phyloP scores from a whole-genome alignment of 2,888 invertebrate species.

The Amphipyra berbera region DNA sequence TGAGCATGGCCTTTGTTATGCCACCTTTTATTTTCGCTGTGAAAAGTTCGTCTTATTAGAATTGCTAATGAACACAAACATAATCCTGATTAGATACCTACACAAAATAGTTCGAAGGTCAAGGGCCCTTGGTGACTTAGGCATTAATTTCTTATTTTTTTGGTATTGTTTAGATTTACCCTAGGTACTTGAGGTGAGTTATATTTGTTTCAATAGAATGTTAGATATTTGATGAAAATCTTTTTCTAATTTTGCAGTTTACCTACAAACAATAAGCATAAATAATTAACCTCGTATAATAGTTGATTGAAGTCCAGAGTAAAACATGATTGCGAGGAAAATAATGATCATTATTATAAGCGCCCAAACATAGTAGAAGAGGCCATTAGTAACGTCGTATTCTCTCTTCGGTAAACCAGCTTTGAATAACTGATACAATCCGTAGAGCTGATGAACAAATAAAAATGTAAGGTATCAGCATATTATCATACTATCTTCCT shows the following conservation, averaged over 20 bases:
- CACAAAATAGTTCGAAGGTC: too few species aligned
- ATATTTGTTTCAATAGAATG: too few species aligned
- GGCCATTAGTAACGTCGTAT: conserved; percentile 83
- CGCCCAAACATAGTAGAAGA: conserved; percentile 85
- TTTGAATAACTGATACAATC: conserved; percentile 84
- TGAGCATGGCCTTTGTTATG: conserved; percentile 89
- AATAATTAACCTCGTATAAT: conserved; percentile 78
- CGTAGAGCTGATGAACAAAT: conserved; percentile 66
- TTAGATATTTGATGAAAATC: too few species aligned
- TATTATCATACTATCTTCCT: too few species aligned
- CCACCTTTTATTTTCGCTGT: conserved; percentile 88
- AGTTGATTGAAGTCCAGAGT: conserved; percentile 84
- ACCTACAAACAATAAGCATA: too few species aligned
- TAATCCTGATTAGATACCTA: background rate
- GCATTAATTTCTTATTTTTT: too few species aligned
- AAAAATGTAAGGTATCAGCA: too few species aligned
- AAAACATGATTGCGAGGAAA: conserved; percentile 85
- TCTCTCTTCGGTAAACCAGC: conserved; percentile 81
- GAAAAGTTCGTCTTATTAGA: conserved; percentile 5
- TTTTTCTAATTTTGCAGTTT: background rate
- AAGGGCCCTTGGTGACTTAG: too few species aligned
- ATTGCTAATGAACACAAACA: background rate
- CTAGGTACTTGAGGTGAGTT: too few species aligned
- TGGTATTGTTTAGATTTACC: too few species aligned
- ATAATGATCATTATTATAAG: conserved; percentile 83